Conservation (phyloP, 2,113 vertebrate genomes). For the Sakesphorus luctuosus region DNA sequence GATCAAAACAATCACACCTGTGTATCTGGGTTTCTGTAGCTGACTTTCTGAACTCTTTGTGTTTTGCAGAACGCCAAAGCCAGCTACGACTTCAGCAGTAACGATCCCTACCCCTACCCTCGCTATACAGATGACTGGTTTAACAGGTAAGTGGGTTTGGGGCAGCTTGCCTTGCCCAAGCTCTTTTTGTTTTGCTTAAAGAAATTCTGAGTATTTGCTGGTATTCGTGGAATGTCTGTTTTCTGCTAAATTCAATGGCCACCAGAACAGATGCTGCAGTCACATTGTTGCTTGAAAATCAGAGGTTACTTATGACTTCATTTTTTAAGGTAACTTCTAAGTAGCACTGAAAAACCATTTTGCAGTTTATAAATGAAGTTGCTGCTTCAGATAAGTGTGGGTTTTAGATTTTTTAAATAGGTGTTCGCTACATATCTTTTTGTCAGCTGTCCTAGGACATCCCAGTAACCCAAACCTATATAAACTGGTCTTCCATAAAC, state of each 20-base stretch:
- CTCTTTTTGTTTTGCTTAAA: not conserved
- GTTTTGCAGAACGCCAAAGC: conserved; percentile 95
- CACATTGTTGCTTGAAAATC: not conserved
- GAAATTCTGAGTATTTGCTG: not conserved
- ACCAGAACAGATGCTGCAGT: not conserved
- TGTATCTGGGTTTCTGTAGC: not conserved
- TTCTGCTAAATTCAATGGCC: not conserved
- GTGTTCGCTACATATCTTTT: not conserved
- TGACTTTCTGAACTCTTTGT: conserved; percentile 33
- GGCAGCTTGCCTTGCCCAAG: not conserved
- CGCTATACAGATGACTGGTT: conserved; percentile 99
- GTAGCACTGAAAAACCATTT: not conserved
- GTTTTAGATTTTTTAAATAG: not conserved
- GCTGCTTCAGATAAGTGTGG: not conserved
- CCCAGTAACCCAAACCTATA: not conserved
- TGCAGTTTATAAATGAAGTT: not conserved
- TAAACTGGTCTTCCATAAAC: not conserved
- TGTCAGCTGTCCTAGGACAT: not conserved
- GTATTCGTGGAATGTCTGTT: not conserved
- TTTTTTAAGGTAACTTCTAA: not conserved
- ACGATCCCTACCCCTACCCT: conserved; percentile 95
- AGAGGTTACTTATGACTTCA: not conserved
- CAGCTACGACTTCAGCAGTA: conserved; percentile 99
- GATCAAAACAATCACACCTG: no score
- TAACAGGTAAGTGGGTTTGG: conserved; percentile 88